Percentiles rank a stretch among this genome's conserved stretches.
Evolutionary conservation across 2,888 invertebrate species (phyloP).

Genomic region (Parnassius glacialis): DNA sequence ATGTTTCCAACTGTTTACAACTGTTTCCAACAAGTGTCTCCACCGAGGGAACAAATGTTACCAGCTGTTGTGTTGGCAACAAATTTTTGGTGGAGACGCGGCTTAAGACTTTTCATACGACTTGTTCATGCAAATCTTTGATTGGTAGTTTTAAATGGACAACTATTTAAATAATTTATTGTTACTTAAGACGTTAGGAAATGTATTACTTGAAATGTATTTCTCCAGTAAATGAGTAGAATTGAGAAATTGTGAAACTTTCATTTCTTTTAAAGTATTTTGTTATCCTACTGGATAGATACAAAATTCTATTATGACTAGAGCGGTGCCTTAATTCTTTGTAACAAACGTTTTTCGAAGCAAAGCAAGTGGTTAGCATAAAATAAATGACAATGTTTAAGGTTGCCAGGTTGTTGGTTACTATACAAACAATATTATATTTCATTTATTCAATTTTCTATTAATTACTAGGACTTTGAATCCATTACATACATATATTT

Average conservation of each 20-base stretch:
- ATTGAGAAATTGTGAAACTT: conserved; percentile 5
- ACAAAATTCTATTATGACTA: conserved; percentile 31
- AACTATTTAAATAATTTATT: conserved; percentile 8
- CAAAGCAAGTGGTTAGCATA: conserved; percentile 20
- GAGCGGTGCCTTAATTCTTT: conserved; percentile 18
- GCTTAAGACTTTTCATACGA: conserved; percentile 9
- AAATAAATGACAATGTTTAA: conserved; percentile 6
- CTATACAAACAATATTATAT: not conserved
- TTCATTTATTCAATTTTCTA: not conserved
- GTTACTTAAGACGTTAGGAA: not conserved
- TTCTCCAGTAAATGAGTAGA: conserved; percentile 5
- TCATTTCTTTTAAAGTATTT: conserved; percentile 53
- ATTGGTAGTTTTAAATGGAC: not conserved
- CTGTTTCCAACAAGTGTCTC: too few species aligned
- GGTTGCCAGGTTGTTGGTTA: conserved; percentile 8
- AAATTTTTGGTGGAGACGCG: too few species aligned
- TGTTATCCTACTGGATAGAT: conserved; percentile 39
- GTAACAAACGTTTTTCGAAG: conserved; percentile 11
- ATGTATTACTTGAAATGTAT: not conserved
- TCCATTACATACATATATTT: too few species aligned
- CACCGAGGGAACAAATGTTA: too few species aligned
- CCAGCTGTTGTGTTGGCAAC: too few species aligned
- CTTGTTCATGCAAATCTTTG: conserved; percentile 5
- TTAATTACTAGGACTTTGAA: not conserved
- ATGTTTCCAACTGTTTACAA: too few species aligned